Percentiles rank a stretch among this genome's conserved stretches.
phyloP scores from a whole-genome alignment of 2,797 vertebrate genomes.

The Lutjanus campechanus region DNA sequence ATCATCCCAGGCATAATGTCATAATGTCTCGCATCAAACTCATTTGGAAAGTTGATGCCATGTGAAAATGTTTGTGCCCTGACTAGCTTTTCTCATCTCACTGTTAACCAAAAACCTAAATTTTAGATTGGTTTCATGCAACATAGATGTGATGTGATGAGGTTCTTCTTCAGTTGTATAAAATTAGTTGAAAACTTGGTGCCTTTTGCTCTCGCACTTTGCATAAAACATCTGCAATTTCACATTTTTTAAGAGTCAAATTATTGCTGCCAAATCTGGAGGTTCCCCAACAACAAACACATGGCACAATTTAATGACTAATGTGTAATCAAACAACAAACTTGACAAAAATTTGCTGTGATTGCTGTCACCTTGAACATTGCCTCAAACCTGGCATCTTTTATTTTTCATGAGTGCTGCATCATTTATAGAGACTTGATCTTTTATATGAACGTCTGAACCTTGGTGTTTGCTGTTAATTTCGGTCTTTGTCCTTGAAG shows the following conservation, averaged over 20 bases:
- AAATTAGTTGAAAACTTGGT: not conserved
- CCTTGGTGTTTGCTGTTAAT: slow-evolving; percentile 17
- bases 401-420: slow-evolving; percentile 18
- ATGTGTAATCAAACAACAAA: not conserved
- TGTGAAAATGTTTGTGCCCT: not conserved
- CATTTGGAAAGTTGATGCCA: not conserved
- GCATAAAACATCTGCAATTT: not conserved
- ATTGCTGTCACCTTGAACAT: not conserved
- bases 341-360: not conserved
- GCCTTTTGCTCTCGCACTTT: not conserved
- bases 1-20: not conserved
- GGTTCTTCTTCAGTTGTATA: not conserved
- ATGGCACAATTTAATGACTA: too few relatives aligned
- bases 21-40: too few relatives aligned
- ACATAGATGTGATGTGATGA: not conserved
- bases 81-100: not conserved
- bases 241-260: not conserved
- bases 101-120: not conserved
- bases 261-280: not conserved
- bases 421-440: not conserved
- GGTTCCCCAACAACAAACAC: not conserved
- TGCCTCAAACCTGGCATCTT: slow-evolving; percentile 9
- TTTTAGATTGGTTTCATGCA: not conserved
- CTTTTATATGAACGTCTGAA: slow-evolving; percentile 17
- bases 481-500: slow-evolving; percentile 37